These are phyloP conservation scores for Lontra canadensis DNA, from an alignment of 2,113 vertebrate species.

Conservation along the genomic window DNA sequence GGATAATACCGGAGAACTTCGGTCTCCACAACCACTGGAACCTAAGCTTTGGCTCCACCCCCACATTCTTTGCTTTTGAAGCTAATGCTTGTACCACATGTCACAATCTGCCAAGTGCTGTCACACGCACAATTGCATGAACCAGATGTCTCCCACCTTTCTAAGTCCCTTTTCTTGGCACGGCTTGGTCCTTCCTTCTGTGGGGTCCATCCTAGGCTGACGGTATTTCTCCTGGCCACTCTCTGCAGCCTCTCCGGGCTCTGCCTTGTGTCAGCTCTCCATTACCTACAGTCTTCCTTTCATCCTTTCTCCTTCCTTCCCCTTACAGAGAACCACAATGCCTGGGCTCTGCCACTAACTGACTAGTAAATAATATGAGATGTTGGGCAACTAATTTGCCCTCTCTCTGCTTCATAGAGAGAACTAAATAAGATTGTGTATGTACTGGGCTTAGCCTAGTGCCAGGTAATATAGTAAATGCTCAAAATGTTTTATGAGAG, in stretches of 20 bases:
- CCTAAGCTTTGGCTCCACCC: neutral
- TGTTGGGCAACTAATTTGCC: neutral
- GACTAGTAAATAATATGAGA: neutral
- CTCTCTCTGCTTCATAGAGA: neutral
- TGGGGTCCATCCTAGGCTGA: neutral
- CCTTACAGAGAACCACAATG: neutral
- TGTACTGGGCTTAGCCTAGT: neutral
- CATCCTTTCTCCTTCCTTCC: neutral
- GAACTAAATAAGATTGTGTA: neutral
- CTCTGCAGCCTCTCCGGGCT: neutral
- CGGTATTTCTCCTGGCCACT: neutral
- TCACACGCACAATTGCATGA: neutral
- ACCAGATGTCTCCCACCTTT: neutral
- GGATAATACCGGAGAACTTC: neutral
- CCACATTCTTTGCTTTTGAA: neutral
- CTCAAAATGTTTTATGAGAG: neutral
- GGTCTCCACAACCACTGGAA: neutral
- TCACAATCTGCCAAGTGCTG: neutral
- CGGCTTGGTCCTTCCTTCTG: neutral
- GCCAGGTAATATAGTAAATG: neutral
- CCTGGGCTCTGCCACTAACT: neutral
- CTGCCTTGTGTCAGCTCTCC: neutral
- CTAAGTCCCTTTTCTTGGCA: neutral
- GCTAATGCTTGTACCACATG: neutral
- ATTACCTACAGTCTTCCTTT: accelerated